A percentile compares a stretch with the other conserved stretches of the same genome.
These are phyloP conservation scores for Campoplex nolae DNA, from an alignment of 2,888 invertebrate genomes.

Conservation along the genomic window DNA sequence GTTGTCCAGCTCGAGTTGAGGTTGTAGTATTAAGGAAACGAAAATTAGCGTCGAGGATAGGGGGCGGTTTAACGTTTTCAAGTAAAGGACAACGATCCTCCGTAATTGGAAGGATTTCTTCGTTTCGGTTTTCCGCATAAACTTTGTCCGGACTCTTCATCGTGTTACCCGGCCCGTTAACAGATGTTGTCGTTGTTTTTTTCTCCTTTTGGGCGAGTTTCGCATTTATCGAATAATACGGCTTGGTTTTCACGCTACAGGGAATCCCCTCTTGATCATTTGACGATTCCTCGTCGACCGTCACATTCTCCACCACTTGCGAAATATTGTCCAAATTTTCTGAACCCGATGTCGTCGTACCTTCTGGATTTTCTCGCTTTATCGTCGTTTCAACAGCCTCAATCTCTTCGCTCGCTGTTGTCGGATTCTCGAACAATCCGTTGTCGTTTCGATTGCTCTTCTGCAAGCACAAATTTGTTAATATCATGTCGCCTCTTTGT, in stretches of 20 bases:
- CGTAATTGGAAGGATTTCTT: constrained; percentile 63
- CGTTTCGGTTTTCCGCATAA: constrained; percentile 72
- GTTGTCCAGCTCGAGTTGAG: constrained; percentile 43
- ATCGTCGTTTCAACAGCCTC: constrained; percentile 62
- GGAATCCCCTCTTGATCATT: constrained; percentile 79
- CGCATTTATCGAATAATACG: constrained; percentile 83
- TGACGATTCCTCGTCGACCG: constrained; percentile 78
- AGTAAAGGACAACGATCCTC: constrained; percentile 74
- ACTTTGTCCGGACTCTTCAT: constrained; percentile 48
- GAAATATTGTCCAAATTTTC: constrained; percentile 69
- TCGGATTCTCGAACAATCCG: constrained; percentile 72
- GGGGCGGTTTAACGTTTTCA: constrained; percentile 79
- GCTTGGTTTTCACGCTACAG: constrained; percentile 83
- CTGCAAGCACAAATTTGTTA: constrained; percentile 75
- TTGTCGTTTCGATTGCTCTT: constrained; percentile 80
- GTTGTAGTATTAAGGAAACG: constrained; percentile 54
- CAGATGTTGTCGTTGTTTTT: constrained; percentile 65
- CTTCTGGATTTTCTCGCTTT: constrained; percentile 52
- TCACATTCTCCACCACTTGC: constrained; percentile 68
- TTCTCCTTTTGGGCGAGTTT: constrained; percentile 82
- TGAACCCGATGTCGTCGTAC: constrained; percentile 52
- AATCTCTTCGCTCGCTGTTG: constrained; percentile 53
- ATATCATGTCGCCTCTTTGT: constrained; percentile 32
- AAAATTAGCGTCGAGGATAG: constrained; percentile 71
- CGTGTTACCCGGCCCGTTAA: constrained; percentile 49